Evolutionary conservation across 2,888 invertebrate genomes (phyloP), one percentile per base, ranked within the genome.

Genomic region (Hyposoter didymator): DNA sequence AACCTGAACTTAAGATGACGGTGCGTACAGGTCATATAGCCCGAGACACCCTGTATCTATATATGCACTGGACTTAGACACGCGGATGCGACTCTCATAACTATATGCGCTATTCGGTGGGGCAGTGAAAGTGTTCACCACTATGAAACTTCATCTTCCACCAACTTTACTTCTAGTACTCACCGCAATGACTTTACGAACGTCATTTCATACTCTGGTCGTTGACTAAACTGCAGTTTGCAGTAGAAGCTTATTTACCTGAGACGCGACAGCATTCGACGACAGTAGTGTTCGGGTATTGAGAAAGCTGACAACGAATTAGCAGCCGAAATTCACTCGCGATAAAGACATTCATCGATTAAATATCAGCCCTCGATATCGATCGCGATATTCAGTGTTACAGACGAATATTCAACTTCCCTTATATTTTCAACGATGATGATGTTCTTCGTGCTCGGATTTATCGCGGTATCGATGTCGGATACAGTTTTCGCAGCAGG

Each of bases 111-210:
- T 55, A 55, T 74, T 75, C 82, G 85, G 81, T 82, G 84, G 80
- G 69, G 82, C 85, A 82, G 88, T 87, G 88, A 88, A 88, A 88
- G 88, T 88, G 75, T 86, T 80, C 66, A 82, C 84, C 69, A 78
- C 86, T 76, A 76, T 47, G 76, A 85, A 83, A 85, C 85, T 79
- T 79, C 85, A 85, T 85, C 85, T 85, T 85, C 85, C 85, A 85
- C 76, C 66, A 66, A 75, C 32, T 67, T 45, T 28, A 59, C 52
- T 49, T 32, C 52, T 22, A 66, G 47, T 59, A 79, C 62, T 59
- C 47, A 69, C 74, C 49, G 59, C 47, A 59, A 70, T 64, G 64
- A 62, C 35, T 80, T 73, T 43, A 52, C 72, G 17, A 66, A 52
- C 80, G 70, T 73, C 73, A 75, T 69, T 43, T 52, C 45, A 22